phyloP scores from a whole-genome alignment of 2,797 vertebrate species.

The Prionace glauca region DNA sequence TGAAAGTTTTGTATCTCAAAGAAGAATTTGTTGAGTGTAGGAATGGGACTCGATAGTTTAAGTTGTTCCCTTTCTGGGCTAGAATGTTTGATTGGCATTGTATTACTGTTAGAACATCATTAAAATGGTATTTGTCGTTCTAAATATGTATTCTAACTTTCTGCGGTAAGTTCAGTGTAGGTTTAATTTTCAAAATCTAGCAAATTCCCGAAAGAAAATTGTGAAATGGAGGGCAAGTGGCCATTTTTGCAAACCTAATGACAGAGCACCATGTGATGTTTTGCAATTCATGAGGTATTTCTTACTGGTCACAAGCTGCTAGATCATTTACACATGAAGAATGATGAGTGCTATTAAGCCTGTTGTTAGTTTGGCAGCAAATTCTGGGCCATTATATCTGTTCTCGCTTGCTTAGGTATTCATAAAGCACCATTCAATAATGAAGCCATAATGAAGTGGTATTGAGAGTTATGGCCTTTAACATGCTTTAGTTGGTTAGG shows the following conservation, averaged over 20 bases:
- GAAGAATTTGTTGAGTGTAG: neutral
- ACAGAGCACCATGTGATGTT: too few relatives aligned
- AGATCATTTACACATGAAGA: neutral
- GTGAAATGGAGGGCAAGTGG: neutral
- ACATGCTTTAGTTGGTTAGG: neutral
- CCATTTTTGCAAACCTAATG: neutral
- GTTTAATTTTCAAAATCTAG: neutral
- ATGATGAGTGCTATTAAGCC: neutral
- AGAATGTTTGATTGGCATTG: neutral
- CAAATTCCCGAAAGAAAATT: neutral
- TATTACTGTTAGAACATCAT: neutral
- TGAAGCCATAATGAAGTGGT: neutral
- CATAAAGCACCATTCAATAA: conserved; percentile 2
- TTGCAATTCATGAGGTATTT: neutral
- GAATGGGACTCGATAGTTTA: neutral
- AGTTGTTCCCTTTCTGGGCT: neutral
- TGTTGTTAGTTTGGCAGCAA: neutral
- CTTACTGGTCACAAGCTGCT: neutral
- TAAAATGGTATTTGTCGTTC: neutral
- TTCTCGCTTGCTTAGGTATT: neutral
- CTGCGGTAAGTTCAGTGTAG: neutral
- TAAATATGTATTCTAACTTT: neutral
- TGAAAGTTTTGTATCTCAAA: neutral
- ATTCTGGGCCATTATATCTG: neutral
- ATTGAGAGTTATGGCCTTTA: neutral